Conservation (phyloP, 2,797 vertebrate species). For the Enteromius trimaculatus region DNA sequence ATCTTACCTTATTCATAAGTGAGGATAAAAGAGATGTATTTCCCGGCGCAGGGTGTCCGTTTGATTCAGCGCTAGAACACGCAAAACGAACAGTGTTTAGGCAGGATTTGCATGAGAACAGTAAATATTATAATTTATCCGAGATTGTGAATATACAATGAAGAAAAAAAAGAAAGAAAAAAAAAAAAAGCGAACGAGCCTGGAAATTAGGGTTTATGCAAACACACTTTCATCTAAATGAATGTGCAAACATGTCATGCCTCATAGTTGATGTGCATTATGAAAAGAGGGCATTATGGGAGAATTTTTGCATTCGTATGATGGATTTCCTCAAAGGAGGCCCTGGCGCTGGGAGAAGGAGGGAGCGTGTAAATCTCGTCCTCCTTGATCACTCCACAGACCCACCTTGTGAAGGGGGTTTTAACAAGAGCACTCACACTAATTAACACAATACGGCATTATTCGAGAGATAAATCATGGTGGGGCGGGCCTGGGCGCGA, state of each 20-base stretch:
- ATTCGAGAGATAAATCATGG: slow-evolving; percentile 60
- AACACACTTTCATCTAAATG: slow-evolving; percentile 55
- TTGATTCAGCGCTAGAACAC: slow-evolving; percentile 99
- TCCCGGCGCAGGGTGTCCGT: slow-evolving; percentile 93
- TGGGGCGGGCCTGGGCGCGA: not conserved
- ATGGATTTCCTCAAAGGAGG: slow-evolving; percentile 55
- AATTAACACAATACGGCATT: slow-evolving; percentile 65
- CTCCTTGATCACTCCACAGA: slow-evolving; percentile 57
- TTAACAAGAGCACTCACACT: slow-evolving; percentile 62
- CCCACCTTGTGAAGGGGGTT: slow-evolving; percentile 56
- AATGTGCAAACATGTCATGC: slow-evolving; percentile 52
- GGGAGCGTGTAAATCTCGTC: slow-evolving; percentile 56
- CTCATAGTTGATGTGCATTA: slow-evolving; percentile 54
- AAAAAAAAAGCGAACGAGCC: slow-evolving; percentile 60
- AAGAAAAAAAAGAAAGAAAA: slow-evolving; percentile 50
- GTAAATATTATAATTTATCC: slow-evolving; percentile 87
- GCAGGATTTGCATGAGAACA: slow-evolving; percentile 86
- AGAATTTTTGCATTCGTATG: slow-evolving; percentile 57
- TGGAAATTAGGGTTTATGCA: slow-evolving; percentile 58
- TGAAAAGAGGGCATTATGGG: slow-evolving; percentile 42
- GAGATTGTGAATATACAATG: slow-evolving; percentile 74
- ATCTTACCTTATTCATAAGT: slow-evolving; percentile 99
- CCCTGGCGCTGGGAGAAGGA: slow-evolving; percentile 27
- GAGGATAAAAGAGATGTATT: slow-evolving; percentile 99
- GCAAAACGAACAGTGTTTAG: slow-evolving; percentile 95